Evolutionary conservation across 2,113 vertebrate genomes (phyloP), one percentile per base, ranked within the genome.

Genomic region (Macquaria australasica): DNA sequence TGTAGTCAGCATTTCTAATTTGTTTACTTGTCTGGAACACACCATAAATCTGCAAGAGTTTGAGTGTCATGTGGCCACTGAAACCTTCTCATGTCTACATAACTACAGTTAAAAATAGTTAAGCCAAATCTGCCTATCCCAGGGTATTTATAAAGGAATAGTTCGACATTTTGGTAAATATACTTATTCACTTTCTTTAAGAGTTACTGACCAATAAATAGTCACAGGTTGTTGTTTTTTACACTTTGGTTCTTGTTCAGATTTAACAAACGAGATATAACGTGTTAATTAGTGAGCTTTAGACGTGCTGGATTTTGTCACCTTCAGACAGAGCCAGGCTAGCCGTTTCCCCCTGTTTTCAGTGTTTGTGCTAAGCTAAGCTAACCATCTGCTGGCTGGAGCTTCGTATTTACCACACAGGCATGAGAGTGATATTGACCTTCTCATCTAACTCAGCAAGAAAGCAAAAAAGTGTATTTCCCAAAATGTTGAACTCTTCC

Each of bases 331-430:
- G n/a, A 58, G 58, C 58, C 15, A 31, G 12, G 64, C n/a, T 45
- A 68, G 64, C 41, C 16, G 64, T 48, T 48, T 68, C 14, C n/a
- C 8, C 2, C 67, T 6, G 11, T 23, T n/a, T 71, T 18, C 31
- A 55, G 31, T 37, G 48, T n/a, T 37, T 37, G 10, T 71, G 69
- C 69, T 53, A 55, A 55, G 69, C 69, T 53, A 55, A 55, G 67
- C 48, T 71, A 55, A 71, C 18, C 60, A 23, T 41, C 62, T n/a
- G 39, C 28, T 37, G 67, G 5, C 45, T 51, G 20, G 21, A 8
- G 45, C 68, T 31, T 21, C n/a, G 10, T 53, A 3, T 20, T 69
- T 50, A 6, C 25, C 5, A 20, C 3, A 31, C 67, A 20, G 15
- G 25, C 23, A 31, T 8, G 25, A 28, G n/a, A 34, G 28, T n/a